Evolutionary conservation across 2,888 invertebrate species (phyloP).

Genomic region (Andrena minutula): DNA sequence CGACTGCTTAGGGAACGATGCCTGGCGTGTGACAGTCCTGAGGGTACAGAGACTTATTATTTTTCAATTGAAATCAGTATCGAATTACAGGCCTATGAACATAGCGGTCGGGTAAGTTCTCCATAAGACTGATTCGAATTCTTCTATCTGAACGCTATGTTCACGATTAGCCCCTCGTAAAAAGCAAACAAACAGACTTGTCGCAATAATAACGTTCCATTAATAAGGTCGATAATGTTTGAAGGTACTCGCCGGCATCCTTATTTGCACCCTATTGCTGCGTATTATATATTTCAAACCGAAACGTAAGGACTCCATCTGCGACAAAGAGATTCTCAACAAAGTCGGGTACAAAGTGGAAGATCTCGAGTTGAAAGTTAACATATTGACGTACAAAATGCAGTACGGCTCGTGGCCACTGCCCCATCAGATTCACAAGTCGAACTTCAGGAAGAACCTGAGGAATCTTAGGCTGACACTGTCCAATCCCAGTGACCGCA

Average conservation of each 20-base stretch:
- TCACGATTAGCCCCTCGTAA: constrained; percentile 1
- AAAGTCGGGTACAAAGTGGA: constrained; percentile 76
- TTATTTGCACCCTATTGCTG: constrained; percentile 67
- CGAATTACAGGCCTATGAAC: constrained; percentile 44
- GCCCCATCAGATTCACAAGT: constrained; percentile 71
- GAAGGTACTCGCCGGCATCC: constrained; percentile 72
- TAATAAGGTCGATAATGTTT: constrained; percentile 16
- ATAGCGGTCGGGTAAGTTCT: constrained; percentile 58
- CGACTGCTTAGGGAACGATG: constrained; percentile 77
- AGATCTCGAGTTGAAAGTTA: constrained; percentile 80
- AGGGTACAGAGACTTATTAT: constrained; percentile 68
- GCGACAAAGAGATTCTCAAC: constrained; percentile 69
- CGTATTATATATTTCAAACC: constrained; percentile 72
- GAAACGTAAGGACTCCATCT: constrained; percentile 58
- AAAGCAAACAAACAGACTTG: background rate
- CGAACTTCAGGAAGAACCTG: constrained; percentile 59
- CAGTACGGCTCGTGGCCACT: constrained; percentile 81
- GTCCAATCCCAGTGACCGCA: constrained; percentile 71
- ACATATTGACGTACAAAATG: constrained; percentile 80
- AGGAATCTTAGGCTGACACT: constrained; percentile 70
- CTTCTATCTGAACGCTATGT: constrained; percentile 52
- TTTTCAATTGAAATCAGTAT: constrained; percentile 34
- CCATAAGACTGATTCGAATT: constrained; percentile 16
- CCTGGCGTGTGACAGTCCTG: constrained; percentile 67
- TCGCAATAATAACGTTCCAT: background rate